Evolutionary conservation across 2,113 vertebrate species (phyloP).

Genomic region (Nesogale talazaci): DNA sequence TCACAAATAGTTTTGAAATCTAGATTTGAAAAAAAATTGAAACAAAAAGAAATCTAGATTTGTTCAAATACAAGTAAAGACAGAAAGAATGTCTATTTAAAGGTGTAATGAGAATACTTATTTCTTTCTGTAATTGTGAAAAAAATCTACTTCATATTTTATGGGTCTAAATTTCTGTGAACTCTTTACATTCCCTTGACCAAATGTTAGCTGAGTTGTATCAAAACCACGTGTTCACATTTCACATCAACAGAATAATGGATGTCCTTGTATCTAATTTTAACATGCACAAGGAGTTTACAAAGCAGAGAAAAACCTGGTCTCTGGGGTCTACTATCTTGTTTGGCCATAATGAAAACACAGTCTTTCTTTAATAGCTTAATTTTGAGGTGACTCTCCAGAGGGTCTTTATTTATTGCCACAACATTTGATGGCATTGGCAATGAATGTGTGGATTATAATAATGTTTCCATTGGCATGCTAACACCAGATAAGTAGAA

Average conservation of each 20-base stretch:
- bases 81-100: not conserved
- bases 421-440: conserved; percentile 32
- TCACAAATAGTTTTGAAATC: not conserved
- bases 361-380: conserved; percentile 53
- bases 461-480: conserved; percentile 28
- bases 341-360: conserved; percentile 15
- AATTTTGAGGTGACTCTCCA: conserved; percentile 30
- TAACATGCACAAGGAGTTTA: not conserved
- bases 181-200: conserved; percentile 2
- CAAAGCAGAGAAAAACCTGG: not conserved
- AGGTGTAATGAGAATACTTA: not conserved
- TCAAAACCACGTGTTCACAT: not conserved
- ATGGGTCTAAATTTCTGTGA: not conserved
- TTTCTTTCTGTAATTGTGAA: not conserved
- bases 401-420: conserved; percentile 18
- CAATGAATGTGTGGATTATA: conserved; percentile 39
- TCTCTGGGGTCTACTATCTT: not conserved
- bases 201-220: conserved; percentile 6
- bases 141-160: not conserved
- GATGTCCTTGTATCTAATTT: conserved; percentile 9
- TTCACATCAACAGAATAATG: conserved; percentile 40
- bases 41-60: not conserved
- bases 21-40: no score
- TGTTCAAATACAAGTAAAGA: not conserved
- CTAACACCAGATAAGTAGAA: conserved; percentile 52